Evolutionary conservation across 2,888 invertebrate species (phyloP).

Genomic region (Crossocerus cetratus): DNA sequence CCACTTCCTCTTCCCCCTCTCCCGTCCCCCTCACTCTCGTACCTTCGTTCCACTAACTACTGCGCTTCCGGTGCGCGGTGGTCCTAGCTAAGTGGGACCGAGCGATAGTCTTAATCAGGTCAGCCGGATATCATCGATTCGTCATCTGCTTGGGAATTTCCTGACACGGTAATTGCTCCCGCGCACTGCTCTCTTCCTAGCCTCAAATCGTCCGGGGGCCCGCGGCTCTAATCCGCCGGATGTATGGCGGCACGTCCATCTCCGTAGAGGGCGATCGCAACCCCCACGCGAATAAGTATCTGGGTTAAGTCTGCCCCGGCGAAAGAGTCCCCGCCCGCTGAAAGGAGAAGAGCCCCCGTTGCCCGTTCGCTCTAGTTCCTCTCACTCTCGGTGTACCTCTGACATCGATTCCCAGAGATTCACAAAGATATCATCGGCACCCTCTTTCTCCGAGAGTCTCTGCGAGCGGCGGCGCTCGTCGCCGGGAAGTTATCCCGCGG

Average conservation of each 20-base stretch:
- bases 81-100: conserved; percentile 1
- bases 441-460: too few relatives aligned
- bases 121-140: conserved; percentile 52
- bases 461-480: background rate
- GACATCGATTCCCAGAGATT: too few relatives aligned
- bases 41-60: background rate
- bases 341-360: too few relatives aligned
- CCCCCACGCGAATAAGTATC: too few relatives aligned
- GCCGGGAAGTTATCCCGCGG: conserved; percentile 1
- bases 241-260: conserved; percentile 24
- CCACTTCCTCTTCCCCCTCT: too few relatives aligned
- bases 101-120: conserved; percentile 41
- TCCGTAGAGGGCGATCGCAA: conserved; percentile 6
- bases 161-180: conserved; percentile 49
- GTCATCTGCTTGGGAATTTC: conserved; percentile 51
- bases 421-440: too few relatives aligned
- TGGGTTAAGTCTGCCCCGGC: too few relatives aligned
- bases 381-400: too few relatives aligned
- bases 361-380: too few relatives aligned
- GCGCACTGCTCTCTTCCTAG: conserved; percentile 46
- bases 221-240: conserved; percentile 36
- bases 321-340: too few relatives aligned
- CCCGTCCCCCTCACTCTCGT: too few relatives aligned
- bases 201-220: conserved; percentile 36
- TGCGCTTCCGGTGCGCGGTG: background rate